Conservation (phyloP, 2,888 invertebrate species). For the Melanotus villosus region DNA sequence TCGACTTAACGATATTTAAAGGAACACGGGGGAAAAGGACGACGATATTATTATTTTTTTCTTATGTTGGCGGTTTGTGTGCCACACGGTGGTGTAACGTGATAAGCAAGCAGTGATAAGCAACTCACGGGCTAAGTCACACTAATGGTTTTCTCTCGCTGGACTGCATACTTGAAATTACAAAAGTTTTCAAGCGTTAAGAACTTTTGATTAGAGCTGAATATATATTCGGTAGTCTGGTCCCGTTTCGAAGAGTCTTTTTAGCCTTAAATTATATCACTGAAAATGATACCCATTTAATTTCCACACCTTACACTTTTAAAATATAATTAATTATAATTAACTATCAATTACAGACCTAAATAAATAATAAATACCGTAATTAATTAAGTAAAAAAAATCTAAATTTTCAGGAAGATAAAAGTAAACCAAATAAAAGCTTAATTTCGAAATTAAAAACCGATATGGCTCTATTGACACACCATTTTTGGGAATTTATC, state of each 20-base stretch:
- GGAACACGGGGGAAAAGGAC: not conserved
- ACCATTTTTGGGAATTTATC: no score
- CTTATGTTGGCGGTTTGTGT: conserved; percentile 20
- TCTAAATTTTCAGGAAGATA: no score
- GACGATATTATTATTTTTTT: not conserved
- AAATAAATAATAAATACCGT: no score
- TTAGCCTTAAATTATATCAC: not conserved
- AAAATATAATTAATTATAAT: no score
- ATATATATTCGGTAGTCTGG: conserved; percentile 27
- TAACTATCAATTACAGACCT: no score
- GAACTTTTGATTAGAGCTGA: conserved; percentile 54
- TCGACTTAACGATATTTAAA: not conserved
- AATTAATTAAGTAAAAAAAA: no score
- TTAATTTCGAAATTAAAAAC: no score
- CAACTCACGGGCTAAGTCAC: conserved; percentile 37
- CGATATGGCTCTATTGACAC: no score
- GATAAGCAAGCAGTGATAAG: conserved; percentile 48
- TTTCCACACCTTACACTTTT: no score
- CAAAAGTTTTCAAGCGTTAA: conserved; percentile 53
- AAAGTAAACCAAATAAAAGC: no score
- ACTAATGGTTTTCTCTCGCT: conserved; percentile 47
- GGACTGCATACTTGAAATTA: conserved; percentile 53
- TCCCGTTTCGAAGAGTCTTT: conserved; percentile 6
- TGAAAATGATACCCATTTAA: no score
- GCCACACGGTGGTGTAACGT: conserved; percentile 27